Conservation (phyloP, 2,888 invertebrate genomes). For the Neoascia interrupta region DNA sequence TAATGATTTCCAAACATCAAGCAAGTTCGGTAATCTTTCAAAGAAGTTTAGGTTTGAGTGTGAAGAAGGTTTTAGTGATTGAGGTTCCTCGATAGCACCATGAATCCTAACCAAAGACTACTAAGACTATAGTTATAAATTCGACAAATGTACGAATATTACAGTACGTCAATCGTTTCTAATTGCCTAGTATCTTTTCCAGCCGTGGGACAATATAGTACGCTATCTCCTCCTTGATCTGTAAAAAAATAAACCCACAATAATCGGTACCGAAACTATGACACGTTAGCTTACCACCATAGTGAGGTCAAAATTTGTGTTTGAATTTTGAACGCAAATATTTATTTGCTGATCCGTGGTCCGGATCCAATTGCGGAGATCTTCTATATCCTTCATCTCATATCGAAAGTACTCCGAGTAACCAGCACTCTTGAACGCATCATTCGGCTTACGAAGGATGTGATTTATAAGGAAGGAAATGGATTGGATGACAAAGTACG, state of each 20-base stretch:
- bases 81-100: no score
- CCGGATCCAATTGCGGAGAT: constrained; percentile 32
- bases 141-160: no score
- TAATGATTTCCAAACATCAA: no score
- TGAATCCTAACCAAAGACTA: no score
- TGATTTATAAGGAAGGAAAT: constrained; percentile 71
- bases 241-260: not conserved
- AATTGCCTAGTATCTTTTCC: constrained; percentile 49
- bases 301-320: constrained; percentile 43
- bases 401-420: constrained; percentile 72
- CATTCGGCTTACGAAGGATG: constrained; percentile 70
- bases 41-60: no score
- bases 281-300: constrained; percentile 15
- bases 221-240: constrained; percentile 51
- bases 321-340: constrained; percentile 21
- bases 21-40: no score
- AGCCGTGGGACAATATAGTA: constrained; percentile 35
- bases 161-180: constrained; percentile 33
- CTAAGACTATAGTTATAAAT: no score
- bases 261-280: no score
- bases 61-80: no score
- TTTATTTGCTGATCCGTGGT: constrained; percentile 24
- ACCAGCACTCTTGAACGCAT: constrained; percentile 71
- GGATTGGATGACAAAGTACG: constrained; percentile 71
- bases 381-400: constrained; percentile 16